phyloP scores from a whole-genome alignment of 30 jellyfish, hydroid and myxozoan genomes.

The Aurelia coerulea region DNA sequence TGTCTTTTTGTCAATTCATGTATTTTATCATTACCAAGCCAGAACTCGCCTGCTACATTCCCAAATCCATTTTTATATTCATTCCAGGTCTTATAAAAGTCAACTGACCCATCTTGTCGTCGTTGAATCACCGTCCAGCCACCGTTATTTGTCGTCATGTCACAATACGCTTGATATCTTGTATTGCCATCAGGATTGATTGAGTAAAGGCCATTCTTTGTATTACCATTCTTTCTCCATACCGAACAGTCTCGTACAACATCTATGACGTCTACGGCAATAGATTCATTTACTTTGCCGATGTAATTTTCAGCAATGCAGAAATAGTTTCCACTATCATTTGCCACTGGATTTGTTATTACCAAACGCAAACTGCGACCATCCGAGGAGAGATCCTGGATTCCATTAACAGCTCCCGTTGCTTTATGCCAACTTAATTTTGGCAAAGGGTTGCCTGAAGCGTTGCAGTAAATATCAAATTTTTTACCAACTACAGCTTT shows the following conservation, averaged over 20 bases:
- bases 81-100: no score
- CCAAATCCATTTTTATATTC: no score
- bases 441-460: not conserved
- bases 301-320: slow-evolving; percentile 47
- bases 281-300: slow-evolving; percentile 28
- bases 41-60: no score
- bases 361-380: not conserved
- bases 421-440: not conserved
- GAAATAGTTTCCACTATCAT: slow-evolving; percentile 53
- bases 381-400: not conserved
- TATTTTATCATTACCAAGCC: slow-evolving; percentile 1
- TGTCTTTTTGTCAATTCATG: not conserved
- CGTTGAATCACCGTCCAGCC: not conserved
- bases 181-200: not conserved
- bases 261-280: not conserved
- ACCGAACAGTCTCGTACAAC: not conserved
- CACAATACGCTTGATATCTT: not conserved
- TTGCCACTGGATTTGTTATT: slow-evolving; percentile 25
- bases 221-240: not conserved
- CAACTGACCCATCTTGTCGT: not conserved
- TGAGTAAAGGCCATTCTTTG: not conserved
- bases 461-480: not conserved
- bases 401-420: not conserved
- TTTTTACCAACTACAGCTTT: not conserved
- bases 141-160: not conserved